Evolutionary conservation across 2,797 vertebrate species (phyloP).

Genomic region (Anolis apletophallus): DNA sequence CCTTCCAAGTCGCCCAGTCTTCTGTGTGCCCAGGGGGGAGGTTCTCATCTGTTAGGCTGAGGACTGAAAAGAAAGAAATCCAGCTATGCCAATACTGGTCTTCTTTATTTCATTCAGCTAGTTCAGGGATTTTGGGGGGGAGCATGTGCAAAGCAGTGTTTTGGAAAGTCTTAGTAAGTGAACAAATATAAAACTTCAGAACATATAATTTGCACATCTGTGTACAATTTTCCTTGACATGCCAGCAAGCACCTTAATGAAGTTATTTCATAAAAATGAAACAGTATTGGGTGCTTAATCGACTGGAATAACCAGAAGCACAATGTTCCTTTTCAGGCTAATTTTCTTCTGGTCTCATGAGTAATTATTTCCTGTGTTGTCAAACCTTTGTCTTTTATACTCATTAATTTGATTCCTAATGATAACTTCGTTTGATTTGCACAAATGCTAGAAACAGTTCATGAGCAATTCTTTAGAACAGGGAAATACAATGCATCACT

Average conservation of each 20-base stretch:
- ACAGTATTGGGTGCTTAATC: slow-evolving; percentile 31
- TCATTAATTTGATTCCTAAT: slow-evolving; percentile 32
- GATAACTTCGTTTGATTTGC: slow-evolving; percentile 3
- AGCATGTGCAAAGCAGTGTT: not conserved
- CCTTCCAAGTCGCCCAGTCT: too few species aligned
- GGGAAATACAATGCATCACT: not conserved
- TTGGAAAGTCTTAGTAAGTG: not conserved
- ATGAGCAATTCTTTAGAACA: slow-evolving; percentile 17
- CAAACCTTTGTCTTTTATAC: slow-evolving; percentile 23
- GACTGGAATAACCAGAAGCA: slow-evolving; percentile 36
- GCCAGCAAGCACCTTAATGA: slow-evolving; percentile 28
- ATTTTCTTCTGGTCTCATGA: slow-evolving; percentile 34
- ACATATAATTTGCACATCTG: slow-evolving; percentile 10
- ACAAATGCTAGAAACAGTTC: slow-evolving; percentile 25
- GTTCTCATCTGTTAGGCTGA: not conserved
- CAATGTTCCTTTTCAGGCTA: slow-evolving; percentile 38
- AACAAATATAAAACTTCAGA: slow-evolving; percentile 21
- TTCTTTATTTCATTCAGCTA: not conserved
- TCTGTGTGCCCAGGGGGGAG: too few species aligned
- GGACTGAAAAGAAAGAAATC: not conserved
- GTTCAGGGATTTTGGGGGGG: not conserved
- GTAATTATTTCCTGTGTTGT: slow-evolving; percentile 25
- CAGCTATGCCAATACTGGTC: not conserved
- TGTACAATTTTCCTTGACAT: slow-evolving; percentile 3
- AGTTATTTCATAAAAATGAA: slow-evolving; percentile 1